Evolutionary conservation across 1,140 invertebrate species (phyloP).

Genomic region (Drosophila nannoptera): DNA sequence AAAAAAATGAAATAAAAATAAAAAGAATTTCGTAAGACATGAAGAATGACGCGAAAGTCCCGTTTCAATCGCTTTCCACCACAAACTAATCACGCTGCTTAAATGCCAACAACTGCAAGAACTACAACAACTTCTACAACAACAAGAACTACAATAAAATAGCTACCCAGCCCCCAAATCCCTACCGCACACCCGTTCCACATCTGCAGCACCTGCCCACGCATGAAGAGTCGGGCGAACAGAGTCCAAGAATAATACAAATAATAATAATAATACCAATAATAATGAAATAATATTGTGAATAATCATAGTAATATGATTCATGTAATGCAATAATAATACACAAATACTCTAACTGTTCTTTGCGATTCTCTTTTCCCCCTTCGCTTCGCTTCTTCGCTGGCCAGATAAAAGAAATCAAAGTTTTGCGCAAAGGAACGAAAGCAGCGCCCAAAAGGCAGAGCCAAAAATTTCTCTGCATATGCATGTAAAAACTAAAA

Average conservation of each 20-base stretch:
- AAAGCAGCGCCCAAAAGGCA: slow-evolving; percentile 25
- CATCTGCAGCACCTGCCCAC: slow-evolving; percentile 31
- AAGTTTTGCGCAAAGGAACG: slow-evolving; percentile 28
- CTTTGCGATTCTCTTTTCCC: slow-evolving; percentile 13
- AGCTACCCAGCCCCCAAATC: too few species aligned
- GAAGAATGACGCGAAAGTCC: slow-evolving; percentile 7
- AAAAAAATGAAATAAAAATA: slow-evolving; percentile 18
- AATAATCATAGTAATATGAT: slow-evolving; percentile 11
- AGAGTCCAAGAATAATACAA: slow-evolving; percentile 9
- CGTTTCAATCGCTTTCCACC: slow-evolving; percentile 7
- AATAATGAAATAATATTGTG: slow-evolving; percentile 9
- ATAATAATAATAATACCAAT: slow-evolving; percentile 18
- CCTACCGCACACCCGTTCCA: neutral
- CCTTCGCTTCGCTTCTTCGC: slow-evolving; percentile 3
- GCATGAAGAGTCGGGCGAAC: slow-evolving; percentile 16
- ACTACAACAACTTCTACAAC: slow-evolving; percentile 2
- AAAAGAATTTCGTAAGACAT: slow-evolving; percentile 31
- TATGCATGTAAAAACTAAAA: slow-evolving; percentile 47
- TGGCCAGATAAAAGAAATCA: slow-evolving; percentile 38
- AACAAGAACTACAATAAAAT: too few species aligned
- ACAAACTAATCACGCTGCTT: slow-evolving; percentile 31
- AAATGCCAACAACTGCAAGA: slow-evolving; percentile 16
- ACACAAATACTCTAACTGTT: slow-evolving; percentile 2
- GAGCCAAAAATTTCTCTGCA: slow-evolving; percentile 26
- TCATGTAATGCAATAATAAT: slow-evolving; percentile 11